Percentiles rank a stretch among this genome's conserved stretches.
Conservation (phyloP, 2,113 vertebrate species). For the Spizaetus ornatus region DNA sequence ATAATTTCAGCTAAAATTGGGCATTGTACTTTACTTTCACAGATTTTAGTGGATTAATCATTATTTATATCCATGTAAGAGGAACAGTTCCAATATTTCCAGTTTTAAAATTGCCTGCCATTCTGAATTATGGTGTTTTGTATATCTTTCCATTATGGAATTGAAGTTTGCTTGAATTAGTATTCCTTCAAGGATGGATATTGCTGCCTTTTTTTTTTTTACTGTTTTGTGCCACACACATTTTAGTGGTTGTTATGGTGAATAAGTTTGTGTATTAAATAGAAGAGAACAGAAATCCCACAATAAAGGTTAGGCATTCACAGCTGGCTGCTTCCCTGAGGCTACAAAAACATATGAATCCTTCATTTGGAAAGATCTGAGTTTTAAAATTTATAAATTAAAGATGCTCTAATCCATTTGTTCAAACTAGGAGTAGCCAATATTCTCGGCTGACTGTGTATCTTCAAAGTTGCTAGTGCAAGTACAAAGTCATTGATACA, state of each 20-base stretch:
- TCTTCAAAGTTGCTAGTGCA: background rate
- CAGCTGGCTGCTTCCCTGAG: background rate
- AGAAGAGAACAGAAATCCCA: conserved; percentile 19
- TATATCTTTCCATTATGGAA: background rate
- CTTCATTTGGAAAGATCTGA: background rate
- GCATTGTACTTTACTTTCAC: background rate
- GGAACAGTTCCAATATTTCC: background rate
- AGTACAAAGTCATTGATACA: background rate
- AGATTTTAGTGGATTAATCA: background rate
- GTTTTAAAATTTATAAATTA: conserved; percentile 5
- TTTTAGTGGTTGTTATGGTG: conserved; percentile 14
- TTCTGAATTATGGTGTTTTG: background rate
- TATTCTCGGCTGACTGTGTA: background rate
- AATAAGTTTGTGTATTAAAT: conserved; percentile 6
- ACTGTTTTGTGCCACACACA: background rate
- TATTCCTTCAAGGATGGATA: background rate
- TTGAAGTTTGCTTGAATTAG: background rate
- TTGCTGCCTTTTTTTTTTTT: background rate
- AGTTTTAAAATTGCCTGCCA: background rate
- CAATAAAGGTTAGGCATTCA: conserved; percentile 5
- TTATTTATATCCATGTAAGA: background rate
- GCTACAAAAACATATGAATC: background rate
- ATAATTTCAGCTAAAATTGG: background rate
- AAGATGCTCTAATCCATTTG: background rate
- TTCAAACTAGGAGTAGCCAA: background rate